These are phyloP conservation scores for Notospermus geniculatus DNA, from an alignment of 1,140 invertebrate genomes.

Conservation along the genomic window DNA sequence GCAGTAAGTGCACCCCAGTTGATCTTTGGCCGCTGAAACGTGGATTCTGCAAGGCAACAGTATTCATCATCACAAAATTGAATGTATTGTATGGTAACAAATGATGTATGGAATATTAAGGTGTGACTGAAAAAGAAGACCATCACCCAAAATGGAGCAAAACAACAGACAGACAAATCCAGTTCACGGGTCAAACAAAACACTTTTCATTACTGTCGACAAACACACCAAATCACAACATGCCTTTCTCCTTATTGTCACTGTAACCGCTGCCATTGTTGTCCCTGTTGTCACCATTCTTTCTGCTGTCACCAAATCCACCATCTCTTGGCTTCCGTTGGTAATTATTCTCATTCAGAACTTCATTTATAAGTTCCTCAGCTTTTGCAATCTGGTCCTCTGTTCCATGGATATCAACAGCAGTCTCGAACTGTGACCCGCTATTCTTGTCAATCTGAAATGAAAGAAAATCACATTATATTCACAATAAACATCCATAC, in stretches of 20 bases:
- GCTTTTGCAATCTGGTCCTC: slow-evolving; percentile 59
- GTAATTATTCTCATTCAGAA: slow-evolving; percentile 17
- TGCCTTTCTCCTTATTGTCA: background rate
- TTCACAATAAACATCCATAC: background rate
- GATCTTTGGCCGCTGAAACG: slow-evolving; percentile 1
- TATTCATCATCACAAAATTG: background rate
- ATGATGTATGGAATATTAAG: background rate
- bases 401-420: slow-evolving; percentile 57
- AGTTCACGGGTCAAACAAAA: background rate
- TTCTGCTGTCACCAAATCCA: background rate
- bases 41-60: background rate
- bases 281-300: background rate
- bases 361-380: slow-evolving; percentile 60
- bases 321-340: slow-evolving; percentile 15
- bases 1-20: background rate
- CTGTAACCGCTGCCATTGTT: background rate
- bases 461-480: background rate
- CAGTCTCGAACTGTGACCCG: slow-evolving; percentile 10
- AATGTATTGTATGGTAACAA: background rate
- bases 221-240: too few species aligned
- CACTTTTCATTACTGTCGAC: slow-evolving; percentile 11
- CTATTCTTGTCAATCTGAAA: too few species aligned
- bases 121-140: background rate
- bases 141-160: background rate
- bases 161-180: background rate